A percentile compares a stretch with the other conserved stretches of the same genome.
phyloP scores from a whole-genome alignment of 2,888 invertebrate genomes.

The Trissoscelio sp. region DNA sequence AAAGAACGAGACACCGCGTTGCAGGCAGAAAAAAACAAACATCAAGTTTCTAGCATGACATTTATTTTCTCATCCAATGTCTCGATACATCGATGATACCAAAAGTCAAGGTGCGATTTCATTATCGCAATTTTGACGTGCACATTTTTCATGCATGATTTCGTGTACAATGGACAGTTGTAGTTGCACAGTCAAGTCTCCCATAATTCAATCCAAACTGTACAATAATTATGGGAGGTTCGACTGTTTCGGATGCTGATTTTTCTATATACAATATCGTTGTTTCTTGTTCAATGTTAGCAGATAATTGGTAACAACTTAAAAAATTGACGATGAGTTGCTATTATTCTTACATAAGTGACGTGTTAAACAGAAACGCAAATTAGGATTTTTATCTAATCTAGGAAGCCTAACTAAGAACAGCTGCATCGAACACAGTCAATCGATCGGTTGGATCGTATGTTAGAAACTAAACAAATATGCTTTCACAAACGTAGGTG shows the following conservation, averaged over 20 bases:
- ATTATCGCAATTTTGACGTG: conserved; percentile 36
- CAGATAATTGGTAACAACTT: conserved; percentile 17
- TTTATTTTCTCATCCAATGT: conserved; percentile 65
- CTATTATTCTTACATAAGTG: too few relatives aligned
- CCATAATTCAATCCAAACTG: conserved; percentile 14
- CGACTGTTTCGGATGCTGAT: conserved; percentile 10
- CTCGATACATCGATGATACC: conserved; percentile 58
- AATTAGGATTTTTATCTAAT: conserved; percentile 40
- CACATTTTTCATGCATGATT: conserved; percentile 53
- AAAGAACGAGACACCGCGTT: conserved; percentile 37
- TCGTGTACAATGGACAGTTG: conserved; percentile 41
- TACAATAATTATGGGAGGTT: too few relatives aligned
- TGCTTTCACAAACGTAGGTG: conserved; percentile 40
- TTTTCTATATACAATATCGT: conserved; percentile 36
- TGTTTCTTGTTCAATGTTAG: conserved; percentile 5
- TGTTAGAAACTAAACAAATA: conserved; percentile 45
- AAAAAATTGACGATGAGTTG: conserved; percentile 35
- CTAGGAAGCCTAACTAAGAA: conserved; percentile 54
- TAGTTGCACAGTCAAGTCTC: conserved; percentile 7
- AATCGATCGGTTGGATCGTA: conserved; percentile 22
- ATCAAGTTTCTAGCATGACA: conserved; percentile 49
- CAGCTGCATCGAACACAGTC: conserved; percentile 37
- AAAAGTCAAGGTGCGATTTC: conserved; percentile 39
- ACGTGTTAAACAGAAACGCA: too few relatives aligned
- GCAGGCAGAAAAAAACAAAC: conserved; percentile 66